Evolutionary conservation across 2,888 invertebrate species (phyloP).

Genomic region (Lamproptera curius): DNA sequence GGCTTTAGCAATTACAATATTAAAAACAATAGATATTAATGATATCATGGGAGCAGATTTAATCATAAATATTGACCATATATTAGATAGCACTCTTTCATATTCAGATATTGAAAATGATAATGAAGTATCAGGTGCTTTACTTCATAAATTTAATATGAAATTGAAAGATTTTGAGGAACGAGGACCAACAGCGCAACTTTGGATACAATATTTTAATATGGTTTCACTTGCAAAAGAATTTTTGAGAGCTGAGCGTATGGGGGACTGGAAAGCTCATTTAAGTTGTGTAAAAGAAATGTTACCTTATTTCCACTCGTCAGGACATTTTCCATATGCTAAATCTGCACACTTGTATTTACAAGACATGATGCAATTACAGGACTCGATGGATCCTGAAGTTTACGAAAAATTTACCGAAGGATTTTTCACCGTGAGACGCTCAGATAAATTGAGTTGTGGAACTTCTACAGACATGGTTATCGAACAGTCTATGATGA

Average conservation of each 20-base stretch:
- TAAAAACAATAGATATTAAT: neutral
- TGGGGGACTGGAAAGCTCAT: conserved; percentile 48
- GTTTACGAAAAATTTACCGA: conserved; percentile 37
- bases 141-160: conserved; percentile 26
- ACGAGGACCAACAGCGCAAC: conserved; percentile 18
- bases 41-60: conserved; percentile 20
- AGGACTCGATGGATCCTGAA: conserved; percentile 30
- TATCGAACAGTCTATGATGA: too few relatives aligned
- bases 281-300: conserved; percentile 41
- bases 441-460: conserved; percentile 45
- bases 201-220: conserved; percentile 42
- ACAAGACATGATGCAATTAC: conserved; percentile 36
- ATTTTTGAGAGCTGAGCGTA: conserved; percentile 46
- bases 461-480: conserved; percentile 46
- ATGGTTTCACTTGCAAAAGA: conserved; percentile 45
- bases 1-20: conserved; percentile 23
- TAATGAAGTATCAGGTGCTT: conserved; percentile 32
- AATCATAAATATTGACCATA: conserved; percentile 14
- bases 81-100: conserved; percentile 33
- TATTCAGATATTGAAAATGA: conserved; percentile 36
- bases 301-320: conserved; percentile 42
- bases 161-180: conserved; percentile 28
- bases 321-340: too few relatives aligned
- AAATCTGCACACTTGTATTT: conserved; percentile 37
- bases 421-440: conserved; percentile 42